Evolutionary conservation across 2,113 vertebrate genomes (phyloP), one percentile per base, ranked within the genome.

Genomic region (Neodon shergylaensis): DNA sequence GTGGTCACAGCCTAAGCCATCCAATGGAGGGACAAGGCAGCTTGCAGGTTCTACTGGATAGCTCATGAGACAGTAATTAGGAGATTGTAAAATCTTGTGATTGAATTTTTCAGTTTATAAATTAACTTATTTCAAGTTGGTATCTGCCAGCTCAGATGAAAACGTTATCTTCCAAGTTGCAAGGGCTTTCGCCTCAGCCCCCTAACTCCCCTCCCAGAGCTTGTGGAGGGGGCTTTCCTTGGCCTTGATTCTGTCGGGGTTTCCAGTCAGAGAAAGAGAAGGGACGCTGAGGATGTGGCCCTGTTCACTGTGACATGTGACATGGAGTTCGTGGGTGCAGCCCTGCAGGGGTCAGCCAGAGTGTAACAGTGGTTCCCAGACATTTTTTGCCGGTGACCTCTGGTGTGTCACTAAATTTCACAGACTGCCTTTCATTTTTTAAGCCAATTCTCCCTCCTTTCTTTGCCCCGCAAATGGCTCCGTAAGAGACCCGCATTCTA

Each of bases 351-450:
- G 95, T 97, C 95, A 98, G 78, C 92, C 54, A 36, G 72, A 93
- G 90, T 93, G 33, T 94, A 63, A 88, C 44, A 88, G 76, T 85
- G 63, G 88, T 97, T 96, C 97, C 97, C 97, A 98, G 92, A 97
- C 97, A 97, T 94, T 94, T 97, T 97, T 96, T 96, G 88, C 94
- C 85, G 79, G 1, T 96, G 94, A 95, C 85, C 90, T 77, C 78
- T 92, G 92, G 92, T 68, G 54, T 92, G 81, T 94, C 91, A 93
- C 92, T 92, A 33, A 49, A 79, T 97, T 96, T 97, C 96, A 97
- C 90, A 97, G 93, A 88, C 96, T 86, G 96, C 54, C 84, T 97
- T 97, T 98, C 94, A 92, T 84, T 94, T 89, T 65, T 94, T 70
- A 88, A 73, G 96, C 77, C 90, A 96, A 72, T 94, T 79, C 93